Evolutionary conservation across 2,888 invertebrate species (phyloP).

Genomic region (Laothoe populi): DNA sequence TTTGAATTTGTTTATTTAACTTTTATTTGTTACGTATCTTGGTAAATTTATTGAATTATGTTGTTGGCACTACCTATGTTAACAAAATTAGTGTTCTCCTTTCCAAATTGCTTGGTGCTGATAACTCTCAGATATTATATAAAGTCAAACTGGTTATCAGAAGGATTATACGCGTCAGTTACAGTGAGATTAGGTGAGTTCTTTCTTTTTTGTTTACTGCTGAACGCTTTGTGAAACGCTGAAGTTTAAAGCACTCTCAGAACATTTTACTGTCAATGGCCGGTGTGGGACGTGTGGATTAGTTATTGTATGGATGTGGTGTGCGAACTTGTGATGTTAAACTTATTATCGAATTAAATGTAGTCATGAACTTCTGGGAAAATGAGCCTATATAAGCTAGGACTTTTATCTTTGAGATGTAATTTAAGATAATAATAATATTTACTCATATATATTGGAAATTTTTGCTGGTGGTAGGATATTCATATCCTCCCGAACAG

Average conservation of each 20-base stretch:
- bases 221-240: conserved; percentile 65
- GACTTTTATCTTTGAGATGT: too few species aligned
- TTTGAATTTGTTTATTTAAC: too few species aligned
- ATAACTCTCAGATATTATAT: not conserved
- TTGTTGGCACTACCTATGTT: too few species aligned
- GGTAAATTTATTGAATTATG: too few species aligned
- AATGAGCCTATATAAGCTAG: too few species aligned
- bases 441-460: too few species aligned
- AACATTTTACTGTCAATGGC: conserved; percentile 60
- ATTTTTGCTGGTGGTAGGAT: too few species aligned
- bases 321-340: not conserved
- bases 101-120: conserved; percentile 1
- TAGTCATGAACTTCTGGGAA: too few species aligned
- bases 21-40: too few species aligned
- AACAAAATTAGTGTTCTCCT: not conserved
- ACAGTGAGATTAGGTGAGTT: conserved; percentile 62
- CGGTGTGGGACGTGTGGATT: conserved; percentile 35
- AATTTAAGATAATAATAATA: too few species aligned
- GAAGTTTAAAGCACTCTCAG: conserved; percentile 55
- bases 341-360: too few species aligned
- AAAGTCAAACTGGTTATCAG: conserved; percentile 40
- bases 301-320: not conserved
- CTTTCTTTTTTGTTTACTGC: conserved; percentile 72
- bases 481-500: too few species aligned
- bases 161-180: conserved; percentile 44